A percentile compares a stretch with the other conserved stretches of the same genome.
These are phyloP conservation scores for Portevinia maculata DNA, from an alignment of 2,888 invertebrate genomes.

Conservation along the genomic window DNA sequence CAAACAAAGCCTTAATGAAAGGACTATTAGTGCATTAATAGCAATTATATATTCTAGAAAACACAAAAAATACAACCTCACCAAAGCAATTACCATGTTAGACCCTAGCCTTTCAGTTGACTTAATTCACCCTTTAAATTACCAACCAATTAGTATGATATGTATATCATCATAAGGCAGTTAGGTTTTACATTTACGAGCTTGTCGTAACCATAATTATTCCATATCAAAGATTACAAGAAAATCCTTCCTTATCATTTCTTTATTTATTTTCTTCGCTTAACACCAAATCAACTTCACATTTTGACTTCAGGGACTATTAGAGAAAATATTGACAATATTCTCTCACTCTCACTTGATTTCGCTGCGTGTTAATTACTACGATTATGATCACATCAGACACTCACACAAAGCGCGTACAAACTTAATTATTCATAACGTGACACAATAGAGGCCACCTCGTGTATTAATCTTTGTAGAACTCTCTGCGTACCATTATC, in stretches of 20 bases:
- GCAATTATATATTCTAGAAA: constrained; percentile 12
- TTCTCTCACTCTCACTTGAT: constrained; percentile 1
- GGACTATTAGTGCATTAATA: constrained; percentile 15
- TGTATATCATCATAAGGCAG: constrained; percentile 9
- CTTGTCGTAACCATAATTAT: constrained; percentile 17
- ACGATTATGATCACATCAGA: constrained; percentile 40
- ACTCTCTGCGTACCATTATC: constrained; percentile 23
- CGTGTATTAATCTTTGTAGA: constrained; percentile 35
- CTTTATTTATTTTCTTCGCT: constrained; percentile 9
- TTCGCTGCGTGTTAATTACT: constrained; percentile 27
- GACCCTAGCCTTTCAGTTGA: constrained; percentile 21
- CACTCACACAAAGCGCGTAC: constrained; percentile 10
- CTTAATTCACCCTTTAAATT: constrained; percentile 36
- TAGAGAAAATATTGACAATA: constrained; percentile 65
- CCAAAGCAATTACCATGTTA: constrained; percentile 20
- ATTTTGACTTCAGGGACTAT: constrained; percentile 27
- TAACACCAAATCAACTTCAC: constrained; percentile 27
- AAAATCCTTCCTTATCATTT: constrained; percentile 29
- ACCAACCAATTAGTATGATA: constrained; percentile 43
- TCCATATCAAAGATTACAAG: constrained; percentile 21
- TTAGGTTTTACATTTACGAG: constrained; percentile 15
- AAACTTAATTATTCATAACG: constrained; percentile 59
- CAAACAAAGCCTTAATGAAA: constrained; percentile 1
- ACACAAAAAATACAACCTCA: not conserved
- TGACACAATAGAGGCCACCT: constrained; percentile 35